These are phyloP conservation scores for Chaitophorus viminalis DNA, from an alignment of 2,888 invertebrate genomes.

Conservation along the genomic window DNA sequence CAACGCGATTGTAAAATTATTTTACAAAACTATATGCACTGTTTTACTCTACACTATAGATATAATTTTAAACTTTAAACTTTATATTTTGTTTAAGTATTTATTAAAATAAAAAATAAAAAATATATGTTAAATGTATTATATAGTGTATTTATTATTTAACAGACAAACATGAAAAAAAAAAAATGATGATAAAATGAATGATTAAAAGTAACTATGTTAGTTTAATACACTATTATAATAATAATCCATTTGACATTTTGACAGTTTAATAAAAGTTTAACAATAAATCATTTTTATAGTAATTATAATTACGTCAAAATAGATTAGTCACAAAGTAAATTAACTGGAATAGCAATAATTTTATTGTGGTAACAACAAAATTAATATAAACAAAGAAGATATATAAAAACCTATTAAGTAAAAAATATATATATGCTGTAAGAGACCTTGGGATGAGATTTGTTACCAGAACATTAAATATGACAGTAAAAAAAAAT, in stretches of 20 bases:
- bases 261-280: conserved; percentile 43
- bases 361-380: not conserved
- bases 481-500: too few species aligned
- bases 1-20: not conserved
- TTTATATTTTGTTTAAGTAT: not conserved
- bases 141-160: not conserved
- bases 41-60: not conserved
- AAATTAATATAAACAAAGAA: not conserved
- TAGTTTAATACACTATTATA: not conserved
- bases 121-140: not conserved
- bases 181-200: not conserved
- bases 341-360: not conserved
- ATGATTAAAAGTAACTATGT: not conserved
- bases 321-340: not conserved
- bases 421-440: too few species aligned
- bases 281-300: conserved; percentile 18
- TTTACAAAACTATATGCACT: not conserved
- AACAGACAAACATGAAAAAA: not conserved
- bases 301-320: conserved; percentile 2
- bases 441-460: too few species aligned
- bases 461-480: too few species aligned
- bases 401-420: not conserved
- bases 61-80: not conserved
- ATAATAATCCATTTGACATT: conserved; percentile 16
- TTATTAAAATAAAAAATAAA: not conserved